phyloP scores from a whole-genome alignment of 2,113 vertebrate genomes.

The Motacilla alba region DNA sequence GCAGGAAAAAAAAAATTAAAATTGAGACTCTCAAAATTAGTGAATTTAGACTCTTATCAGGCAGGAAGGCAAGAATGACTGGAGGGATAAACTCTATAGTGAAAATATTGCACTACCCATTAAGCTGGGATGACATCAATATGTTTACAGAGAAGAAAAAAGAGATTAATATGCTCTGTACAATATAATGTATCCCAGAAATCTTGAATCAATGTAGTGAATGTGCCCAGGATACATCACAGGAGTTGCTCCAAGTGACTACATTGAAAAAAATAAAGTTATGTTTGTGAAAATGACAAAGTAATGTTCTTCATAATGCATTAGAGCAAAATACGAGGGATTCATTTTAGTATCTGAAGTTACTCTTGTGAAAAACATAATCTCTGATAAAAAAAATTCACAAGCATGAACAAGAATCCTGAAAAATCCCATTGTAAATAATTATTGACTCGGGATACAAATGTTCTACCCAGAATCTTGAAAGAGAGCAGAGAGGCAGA shows the following conservation, averaged over 20 bases:
- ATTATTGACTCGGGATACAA: background rate
- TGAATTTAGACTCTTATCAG: background rate
- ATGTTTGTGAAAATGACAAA: background rate
- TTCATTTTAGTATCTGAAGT: background rate
- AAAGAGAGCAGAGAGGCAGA: background rate
- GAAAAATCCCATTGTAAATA: background rate
- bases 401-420: background rate
- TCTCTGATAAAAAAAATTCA: background rate
- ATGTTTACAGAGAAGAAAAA: background rate
- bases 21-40: background rate
- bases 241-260: background rate
- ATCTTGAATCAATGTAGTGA: background rate
- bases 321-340: background rate
- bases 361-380: background rate
- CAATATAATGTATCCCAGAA: background rate
- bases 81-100: background rate
- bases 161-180: background rate
- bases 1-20: background rate
- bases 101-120: background rate
- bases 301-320: background rate
- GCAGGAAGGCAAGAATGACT: background rate
- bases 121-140: background rate
- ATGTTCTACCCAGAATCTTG: background rate
- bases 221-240: accelerated
- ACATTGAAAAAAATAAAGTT: background rate